Conservation (phyloP, 2,888 invertebrate genomes). For the Heliconius charithonia region DNA sequence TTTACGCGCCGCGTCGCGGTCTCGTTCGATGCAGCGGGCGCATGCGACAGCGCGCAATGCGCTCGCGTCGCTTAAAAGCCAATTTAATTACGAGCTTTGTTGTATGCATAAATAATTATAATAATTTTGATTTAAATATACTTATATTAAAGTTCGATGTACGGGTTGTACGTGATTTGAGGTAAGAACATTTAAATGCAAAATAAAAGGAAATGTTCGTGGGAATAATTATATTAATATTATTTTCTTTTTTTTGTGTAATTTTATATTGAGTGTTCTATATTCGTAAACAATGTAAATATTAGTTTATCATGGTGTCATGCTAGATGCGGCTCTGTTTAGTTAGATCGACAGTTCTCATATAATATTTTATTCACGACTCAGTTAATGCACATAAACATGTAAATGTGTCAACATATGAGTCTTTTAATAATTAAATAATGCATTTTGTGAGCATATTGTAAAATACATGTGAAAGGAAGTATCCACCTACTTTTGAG, state of each 20-base stretch:
- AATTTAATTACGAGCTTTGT: constrained; percentile 46
- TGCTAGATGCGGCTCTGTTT: background rate
- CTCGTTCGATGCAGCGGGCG: constrained; percentile 60
- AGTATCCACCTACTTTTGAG: background rate
- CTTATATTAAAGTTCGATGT: background rate
- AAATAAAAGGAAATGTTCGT: background rate
- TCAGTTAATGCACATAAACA: background rate
- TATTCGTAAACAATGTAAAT: background rate
- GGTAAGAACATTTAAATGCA: background rate
- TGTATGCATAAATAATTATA: constrained; percentile 27
- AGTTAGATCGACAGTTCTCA: background rate
- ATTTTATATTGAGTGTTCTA: background rate
- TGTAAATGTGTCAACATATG: background rate
- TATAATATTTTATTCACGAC: background rate
- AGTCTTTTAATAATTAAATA: background rate
- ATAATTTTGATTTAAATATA: background rate
- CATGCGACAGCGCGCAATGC: constrained; percentile 48
- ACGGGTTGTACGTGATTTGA: background rate
- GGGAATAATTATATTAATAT: no score
- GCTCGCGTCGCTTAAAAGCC: constrained; percentile 47
- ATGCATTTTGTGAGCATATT: background rate
- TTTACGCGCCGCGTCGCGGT: constrained; percentile 74
- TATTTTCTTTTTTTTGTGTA: no score
- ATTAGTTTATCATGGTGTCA: background rate
- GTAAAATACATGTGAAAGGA: background rate